Evolutionary conservation across 2,888 invertebrate species (phyloP).

Genomic region (Halictus ligatus): DNA sequence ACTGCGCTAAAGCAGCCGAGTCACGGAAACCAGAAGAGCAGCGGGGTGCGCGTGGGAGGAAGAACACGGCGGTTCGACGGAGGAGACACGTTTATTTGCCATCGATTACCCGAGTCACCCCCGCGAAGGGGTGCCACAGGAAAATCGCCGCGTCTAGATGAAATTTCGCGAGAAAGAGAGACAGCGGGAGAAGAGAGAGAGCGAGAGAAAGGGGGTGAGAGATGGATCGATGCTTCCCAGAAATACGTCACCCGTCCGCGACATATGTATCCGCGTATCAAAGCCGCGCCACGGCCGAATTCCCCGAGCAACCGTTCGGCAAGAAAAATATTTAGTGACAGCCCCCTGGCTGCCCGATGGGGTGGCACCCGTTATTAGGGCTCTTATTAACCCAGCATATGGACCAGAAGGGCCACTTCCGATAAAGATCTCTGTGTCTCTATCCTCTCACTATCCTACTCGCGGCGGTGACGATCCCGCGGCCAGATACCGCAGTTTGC

Average conservation of each 20-base stretch:
- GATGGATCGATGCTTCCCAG: constrained; percentile 49
- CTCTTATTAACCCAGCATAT: constrained; percentile 83
- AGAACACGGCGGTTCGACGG: not conserved
- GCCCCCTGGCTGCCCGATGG: constrained; percentile 73
- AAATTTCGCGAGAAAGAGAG: constrained; percentile 15
- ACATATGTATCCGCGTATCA: constrained; percentile 48
- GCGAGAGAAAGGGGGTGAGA: not conserved
- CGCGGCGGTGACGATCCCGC: constrained; percentile 57
- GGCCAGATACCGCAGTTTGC: constrained; percentile 72
- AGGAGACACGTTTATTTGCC: not conserved
- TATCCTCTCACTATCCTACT: constrained; percentile 10
- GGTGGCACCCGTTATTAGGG: constrained; percentile 80
- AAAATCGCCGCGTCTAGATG: not conserved
- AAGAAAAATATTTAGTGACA: constrained; percentile 84
- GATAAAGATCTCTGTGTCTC: constrained; percentile 78
- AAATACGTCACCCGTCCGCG: constrained; percentile 40
- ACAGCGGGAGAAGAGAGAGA: not conserved
- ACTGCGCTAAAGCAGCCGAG: not conserved
- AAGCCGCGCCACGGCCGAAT: constrained; percentile 64
- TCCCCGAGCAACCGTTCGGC: constrained; percentile 77
- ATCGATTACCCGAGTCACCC: constrained; percentile 3
- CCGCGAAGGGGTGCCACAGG: not conserved
- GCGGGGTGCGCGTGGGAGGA: not conserved
- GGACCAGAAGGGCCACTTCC: constrained; percentile 79
- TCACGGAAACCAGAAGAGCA: not conserved